Evolutionary conservation across 30 jellyfish, hydroid and myxozoan species (phyloP).

Genomic region (Chrysaora quinquecirrha): DNA sequence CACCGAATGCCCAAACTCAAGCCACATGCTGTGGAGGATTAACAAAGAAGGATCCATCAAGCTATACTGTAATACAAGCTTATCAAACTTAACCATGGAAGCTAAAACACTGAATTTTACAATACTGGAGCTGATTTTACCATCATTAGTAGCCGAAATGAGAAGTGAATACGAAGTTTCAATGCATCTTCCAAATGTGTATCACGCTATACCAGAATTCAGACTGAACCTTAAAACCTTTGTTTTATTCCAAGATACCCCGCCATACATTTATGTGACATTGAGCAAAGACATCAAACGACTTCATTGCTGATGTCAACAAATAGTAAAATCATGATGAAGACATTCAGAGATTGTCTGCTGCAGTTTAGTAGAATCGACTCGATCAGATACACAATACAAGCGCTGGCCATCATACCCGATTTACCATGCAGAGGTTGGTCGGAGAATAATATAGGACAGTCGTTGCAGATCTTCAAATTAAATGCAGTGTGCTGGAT

Average conservation of each 20-base stretch:
- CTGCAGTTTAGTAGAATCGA: background rate
- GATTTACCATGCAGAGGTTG: background rate
- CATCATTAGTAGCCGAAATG: background rate
- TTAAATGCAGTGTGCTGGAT: slow-evolving; percentile 51
- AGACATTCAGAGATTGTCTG: slow-evolving; percentile 8
- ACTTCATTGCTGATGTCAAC: slow-evolving; percentile 4
- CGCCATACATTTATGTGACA: slow-evolving; percentile 16
- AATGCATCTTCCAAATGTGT: background rate
- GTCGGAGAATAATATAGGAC: slow-evolving; percentile 39
- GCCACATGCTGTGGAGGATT: background rate
- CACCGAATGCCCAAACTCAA: background rate
- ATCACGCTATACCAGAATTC: background rate
- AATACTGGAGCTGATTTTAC: background rate
- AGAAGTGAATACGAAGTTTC: slow-evolving; percentile 5
- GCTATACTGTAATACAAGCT: background rate
- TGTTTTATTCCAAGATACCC: slow-evolving; percentile 48
- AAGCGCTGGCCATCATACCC: background rate
- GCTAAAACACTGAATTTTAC: background rate
- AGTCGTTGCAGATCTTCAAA: slow-evolving; percentile 11
- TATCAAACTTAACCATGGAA: background rate
- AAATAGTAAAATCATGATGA: background rate
- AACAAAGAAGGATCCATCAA: background rate
- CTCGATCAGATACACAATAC: background rate
- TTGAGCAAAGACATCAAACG: background rate
- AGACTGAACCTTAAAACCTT: background rate